Conservation (phyloP, 2,113 vertebrate species). For the Gopherus evgoodei region DNA sequence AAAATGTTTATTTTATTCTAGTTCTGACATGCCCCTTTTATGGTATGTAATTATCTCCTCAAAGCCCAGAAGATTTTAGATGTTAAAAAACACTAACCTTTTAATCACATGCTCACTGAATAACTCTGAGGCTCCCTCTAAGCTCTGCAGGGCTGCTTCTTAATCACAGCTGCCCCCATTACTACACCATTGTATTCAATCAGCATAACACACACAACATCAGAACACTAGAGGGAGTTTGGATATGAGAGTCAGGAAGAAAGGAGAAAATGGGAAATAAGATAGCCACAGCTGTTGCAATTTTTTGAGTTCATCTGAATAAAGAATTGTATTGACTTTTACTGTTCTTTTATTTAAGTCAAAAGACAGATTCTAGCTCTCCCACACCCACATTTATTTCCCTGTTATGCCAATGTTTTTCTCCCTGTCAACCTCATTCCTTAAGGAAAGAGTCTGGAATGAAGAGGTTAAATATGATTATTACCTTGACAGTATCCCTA, state of each 20-base stretch:
- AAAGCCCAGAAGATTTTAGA: conserved; percentile 17
- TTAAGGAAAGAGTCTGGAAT: not conserved
- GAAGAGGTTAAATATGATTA: not conserved
- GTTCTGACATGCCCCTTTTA: not conserved
- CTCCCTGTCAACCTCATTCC: not conserved
- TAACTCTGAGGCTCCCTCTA: not conserved
- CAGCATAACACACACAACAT: not conserved
- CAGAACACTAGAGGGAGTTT: not conserved
- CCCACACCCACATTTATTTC: not conserved
- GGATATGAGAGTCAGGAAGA: not conserved
- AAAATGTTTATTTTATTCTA: not conserved
- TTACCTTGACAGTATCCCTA: not conserved
- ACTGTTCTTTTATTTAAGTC: not conserved
- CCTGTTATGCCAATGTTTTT: not conserved
- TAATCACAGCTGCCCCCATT: not conserved
- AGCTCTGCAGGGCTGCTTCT: not conserved
- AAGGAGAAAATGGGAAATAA: not conserved
- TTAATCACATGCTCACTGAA: not conserved
- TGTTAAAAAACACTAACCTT: not conserved
- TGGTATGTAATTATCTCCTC: not conserved
- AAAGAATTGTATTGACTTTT: not conserved
- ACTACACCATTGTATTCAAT: not conserved
- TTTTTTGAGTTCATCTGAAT: not conserved
- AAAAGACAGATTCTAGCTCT: not conserved
- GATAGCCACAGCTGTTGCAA: not conserved